A percentile compares a stretch with the other conserved stretches of the same genome.
phyloP scores from a whole-genome alignment of 1,140 invertebrate species.

The Papilio polytes region DNA sequence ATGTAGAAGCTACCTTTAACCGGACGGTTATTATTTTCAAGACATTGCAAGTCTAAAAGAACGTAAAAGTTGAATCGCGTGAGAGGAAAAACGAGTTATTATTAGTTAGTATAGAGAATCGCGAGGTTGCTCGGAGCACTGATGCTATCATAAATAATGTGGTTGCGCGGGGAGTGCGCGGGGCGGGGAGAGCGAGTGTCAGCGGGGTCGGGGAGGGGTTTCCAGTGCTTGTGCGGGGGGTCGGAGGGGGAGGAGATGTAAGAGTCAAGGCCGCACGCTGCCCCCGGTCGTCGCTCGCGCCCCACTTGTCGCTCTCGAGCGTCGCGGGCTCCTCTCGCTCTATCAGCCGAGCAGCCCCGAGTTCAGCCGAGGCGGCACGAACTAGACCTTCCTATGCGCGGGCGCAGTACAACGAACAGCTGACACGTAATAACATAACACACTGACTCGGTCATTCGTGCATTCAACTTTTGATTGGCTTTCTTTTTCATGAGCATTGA shows the following conservation, averaged over 20 bases:
- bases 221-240: slow-evolving; percentile 42
- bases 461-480: slow-evolving; percentile 83
- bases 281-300: slow-evolving; percentile 84
- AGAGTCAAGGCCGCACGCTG: slow-evolving; percentile 89
- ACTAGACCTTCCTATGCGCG: slow-evolving; percentile 81
- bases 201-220: slow-evolving; percentile 42
- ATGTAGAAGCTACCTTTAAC: neutral
- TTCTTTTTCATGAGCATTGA: slow-evolving; percentile 69
- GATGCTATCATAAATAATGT: slow-evolving; percentile 83
- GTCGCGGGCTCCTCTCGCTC: slow-evolving; percentile 59
- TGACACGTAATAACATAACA: slow-evolving; percentile 83
- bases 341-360: slow-evolving; percentile 66
- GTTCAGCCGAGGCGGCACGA: slow-evolving; percentile 63
- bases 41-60: slow-evolving; percentile 51
- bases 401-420: slow-evolving; percentile 76
- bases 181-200: slow-evolving; percentile 37
- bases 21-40: slow-evolving; percentile 34
- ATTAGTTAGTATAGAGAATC: slow-evolving; percentile 77
- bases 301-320: slow-evolving; percentile 71
- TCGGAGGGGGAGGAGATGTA: slow-evolving; percentile 67
- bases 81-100: slow-evolving; percentile 83
- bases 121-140: slow-evolving; percentile 77
- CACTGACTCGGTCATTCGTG: slow-evolving; percentile 83
- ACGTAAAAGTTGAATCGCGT: slow-evolving; percentile 77
- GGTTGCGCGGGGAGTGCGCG: slow-evolving; percentile 69